Base-by-base conservation (phyloP, 1,140 invertebrate genomes). In the Ectropis grisescens region DNA sequence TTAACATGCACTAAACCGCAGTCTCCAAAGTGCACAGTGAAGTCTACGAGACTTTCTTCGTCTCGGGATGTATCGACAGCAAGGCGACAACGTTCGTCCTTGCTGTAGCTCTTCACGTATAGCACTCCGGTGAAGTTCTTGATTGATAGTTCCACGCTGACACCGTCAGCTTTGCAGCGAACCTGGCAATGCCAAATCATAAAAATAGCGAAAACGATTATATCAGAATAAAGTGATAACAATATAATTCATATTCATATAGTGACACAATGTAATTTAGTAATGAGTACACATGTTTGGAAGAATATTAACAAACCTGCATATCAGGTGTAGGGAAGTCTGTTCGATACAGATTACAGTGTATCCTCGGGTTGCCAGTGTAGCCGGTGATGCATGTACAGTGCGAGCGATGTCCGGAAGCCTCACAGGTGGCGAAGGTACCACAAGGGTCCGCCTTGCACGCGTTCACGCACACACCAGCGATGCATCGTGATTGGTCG, bases 41-140 rank as follows among this genome's bases (percentile, higher is more conserved):
- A 97, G 49, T 91, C 90, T 59, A 96, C 90, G 1, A 88, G 89
- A 40, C 84, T 85, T 22, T 89, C 86, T 23, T 86, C 82, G 10
- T 89, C 86, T 49, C 90, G 87, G 6, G 90, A 85, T 41, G 91
- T 82, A 10, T 90, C 90, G 3, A 96, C 88, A 0, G 94, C 87
- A 27, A 90, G 84, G 47, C 94, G 85, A 72, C 95, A 97, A 28
- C 94, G 85, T 62, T 94, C 92, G 53, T 97, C 93, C 68, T 96
- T 96, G 59, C 93, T 96, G 66, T 96, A 93, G 6, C 95, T 94
- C 83, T 97, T 97, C 0, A 97, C 95, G 54, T 97, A 97, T 0
- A 97, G 80, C 1, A 97, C 90, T 2, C 95, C 95, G 51, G 96
- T 94, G 65, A 96, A 97, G 27, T 91, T 92, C 49, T 90, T 87